These are phyloP conservation scores for Euura saliciscinereae DNA, from an alignment of 1,140 invertebrate species.

Conservation along the genomic window DNA sequence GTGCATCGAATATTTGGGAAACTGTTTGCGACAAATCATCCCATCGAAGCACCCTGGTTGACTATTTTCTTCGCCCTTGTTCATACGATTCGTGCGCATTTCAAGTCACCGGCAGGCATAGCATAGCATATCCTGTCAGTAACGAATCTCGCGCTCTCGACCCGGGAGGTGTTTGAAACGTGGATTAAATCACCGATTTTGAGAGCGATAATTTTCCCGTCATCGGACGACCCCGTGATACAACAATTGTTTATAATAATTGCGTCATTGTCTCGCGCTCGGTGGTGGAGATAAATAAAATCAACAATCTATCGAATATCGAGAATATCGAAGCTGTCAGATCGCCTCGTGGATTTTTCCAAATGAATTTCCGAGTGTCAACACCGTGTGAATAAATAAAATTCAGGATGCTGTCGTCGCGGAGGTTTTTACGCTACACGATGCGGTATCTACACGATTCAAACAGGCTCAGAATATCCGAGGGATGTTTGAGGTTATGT, in stretches of 20 bases:
- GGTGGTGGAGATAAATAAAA: not conserved
- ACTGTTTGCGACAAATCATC: not conserved
- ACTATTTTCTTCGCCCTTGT: not conserved
- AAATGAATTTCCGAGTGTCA: not conserved
- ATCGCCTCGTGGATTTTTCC: not conserved
- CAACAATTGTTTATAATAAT: not conserved
- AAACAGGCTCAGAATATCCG: slow-evolving; percentile 10
- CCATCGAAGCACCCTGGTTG: not conserved
- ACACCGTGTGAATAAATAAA: not conserved
- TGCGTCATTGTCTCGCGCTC: not conserved
- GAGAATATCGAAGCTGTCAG: too few relatives aligned
- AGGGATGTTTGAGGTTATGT: slow-evolving; percentile 23
- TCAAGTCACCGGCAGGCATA: not conserved
- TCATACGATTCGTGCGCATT: not conserved
- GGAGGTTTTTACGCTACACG: not conserved
- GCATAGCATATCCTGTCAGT: not conserved
- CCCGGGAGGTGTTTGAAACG: not conserved
- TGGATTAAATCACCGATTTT: not conserved
- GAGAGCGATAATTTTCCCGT: not conserved
- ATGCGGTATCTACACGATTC: not conserved
- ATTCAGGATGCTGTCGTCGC: not conserved
- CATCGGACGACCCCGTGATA: not conserved
- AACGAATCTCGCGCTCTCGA: not conserved
- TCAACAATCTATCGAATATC: not conserved
- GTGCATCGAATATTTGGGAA: not conserved